Percentiles rank a stretch among this genome's conserved stretches.
Conservation (phyloP, 2,888 invertebrate species). For the Cataglyphis livida region DNA sequence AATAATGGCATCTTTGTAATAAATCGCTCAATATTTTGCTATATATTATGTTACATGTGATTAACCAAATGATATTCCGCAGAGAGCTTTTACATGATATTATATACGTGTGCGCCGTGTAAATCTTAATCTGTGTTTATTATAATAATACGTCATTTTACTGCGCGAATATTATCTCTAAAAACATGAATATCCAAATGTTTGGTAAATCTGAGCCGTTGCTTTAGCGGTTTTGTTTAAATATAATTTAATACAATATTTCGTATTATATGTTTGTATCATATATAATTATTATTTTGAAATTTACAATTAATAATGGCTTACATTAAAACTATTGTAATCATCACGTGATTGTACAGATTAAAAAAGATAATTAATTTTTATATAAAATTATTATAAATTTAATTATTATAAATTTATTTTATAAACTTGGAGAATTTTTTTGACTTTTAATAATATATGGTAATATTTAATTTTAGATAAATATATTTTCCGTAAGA, state of each 20-base stretch:
- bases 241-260: conserved; percentile 7
- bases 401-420: conserved; percentile 17
- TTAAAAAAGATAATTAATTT: conserved; percentile 8
- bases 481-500: background rate
- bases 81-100: background rate
- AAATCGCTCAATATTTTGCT: background rate
- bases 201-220: background rate
- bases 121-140: conserved; percentile 5
- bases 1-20: background rate
- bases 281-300: background rate
- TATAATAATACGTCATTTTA: conserved; percentile 10
- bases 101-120: background rate
- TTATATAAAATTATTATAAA: background rate
- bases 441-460: background rate
- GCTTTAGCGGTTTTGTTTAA: background rate
- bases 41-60: background rate
- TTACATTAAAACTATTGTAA: background rate
- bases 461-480: conserved; percentile 1
- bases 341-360: background rate
- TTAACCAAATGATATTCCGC: background rate
- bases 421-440: background rate
- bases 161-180: background rate
- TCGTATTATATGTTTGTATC: background rate
- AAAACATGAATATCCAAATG: background rate
- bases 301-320: background rate